Evolutionary conservation across 1,140 invertebrate genomes (phyloP), one percentile per base, ranked within the genome.

Genomic region (Nephotettix cincticeps): DNA sequence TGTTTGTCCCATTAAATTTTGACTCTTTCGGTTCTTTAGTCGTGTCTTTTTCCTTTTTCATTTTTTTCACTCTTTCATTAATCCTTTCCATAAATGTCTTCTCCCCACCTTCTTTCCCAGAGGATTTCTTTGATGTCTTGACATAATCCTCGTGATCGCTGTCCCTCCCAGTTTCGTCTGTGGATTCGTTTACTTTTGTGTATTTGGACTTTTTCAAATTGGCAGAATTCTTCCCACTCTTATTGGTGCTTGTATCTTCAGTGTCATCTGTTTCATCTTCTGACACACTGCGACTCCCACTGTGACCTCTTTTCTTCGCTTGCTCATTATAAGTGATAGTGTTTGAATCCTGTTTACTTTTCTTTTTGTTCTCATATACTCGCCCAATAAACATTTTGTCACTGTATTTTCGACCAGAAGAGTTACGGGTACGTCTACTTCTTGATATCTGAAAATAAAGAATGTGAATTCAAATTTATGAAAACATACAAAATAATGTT

Each of bases 61-160:
- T 25, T 23, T 43, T 43, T 27, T 67, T 67, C 11, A 67, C 64
- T 43, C 45, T 67, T 27, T 67, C 64, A 45, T 67, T 67, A 13
- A 67, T 67, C 21, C 64, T 67, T 45, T 67, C 64, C 30, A 67
- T 43, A 27, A 67, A 67, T 23, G 64, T 32, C 25, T 67, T 67
- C 17, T 67, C 64, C 19, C 32, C 36, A 13, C 40, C 40, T 67
- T 67, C 40, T 45, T 67, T 67, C 1, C 36, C 19, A n/a, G 40
- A 67, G 14, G 64, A n/a, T 40, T 67, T 40, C 13, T 43, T 40
- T 65, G n/a, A n/a, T 6, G 19, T 27, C 36, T 65, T 65, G 13
- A 36, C 14, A 11, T 65, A n/a, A 36, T 67, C 64, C 17, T 45
- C 40, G 25, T n/a, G 32, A 1, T 67, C 36, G 17, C 32, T 27